Conservation (phyloP, 1,140 invertebrate species). For the Neodiprion lecontei region DNA sequence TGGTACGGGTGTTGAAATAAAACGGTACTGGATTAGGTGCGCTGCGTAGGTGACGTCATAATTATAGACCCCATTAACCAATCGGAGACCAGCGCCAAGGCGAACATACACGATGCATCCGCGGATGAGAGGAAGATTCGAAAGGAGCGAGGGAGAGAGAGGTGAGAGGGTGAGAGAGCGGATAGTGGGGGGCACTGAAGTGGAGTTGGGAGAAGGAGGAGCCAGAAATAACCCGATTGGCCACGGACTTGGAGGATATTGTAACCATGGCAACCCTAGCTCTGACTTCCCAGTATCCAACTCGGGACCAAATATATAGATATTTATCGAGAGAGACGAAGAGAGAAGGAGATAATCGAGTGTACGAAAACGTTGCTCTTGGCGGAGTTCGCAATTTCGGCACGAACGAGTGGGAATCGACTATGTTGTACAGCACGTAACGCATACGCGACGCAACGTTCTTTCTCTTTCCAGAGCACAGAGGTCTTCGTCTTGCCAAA, state of each 20-base stretch:
- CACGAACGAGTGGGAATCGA: neutral
- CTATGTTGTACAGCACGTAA: neutral
- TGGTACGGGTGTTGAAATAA: no score
- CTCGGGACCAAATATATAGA: neutral
- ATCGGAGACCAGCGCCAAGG: no score
- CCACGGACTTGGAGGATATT: conserved; percentile 43
- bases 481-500: no score
- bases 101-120: no score
- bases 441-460: neutral
- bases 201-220: conserved; percentile 38
- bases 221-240: conserved; percentile 47
- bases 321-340: neutral
- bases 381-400: neutral
- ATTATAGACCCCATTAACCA: conserved; percentile 20
- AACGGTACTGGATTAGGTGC: no score
- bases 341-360: neutral
- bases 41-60: conserved; percentile 22
- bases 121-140: neutral
- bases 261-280: conserved; percentile 48
- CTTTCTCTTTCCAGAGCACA: neutral
- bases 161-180: neutral
- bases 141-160: neutral
- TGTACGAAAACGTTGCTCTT: neutral
- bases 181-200: conserved; percentile 6
- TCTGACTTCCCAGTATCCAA: conserved; percentile 19